Evolutionary conservation across 2,113 vertebrate species (phyloP), one percentile per base, ranked within the genome.

Genomic region (Psephotus haematonotus): DNA sequence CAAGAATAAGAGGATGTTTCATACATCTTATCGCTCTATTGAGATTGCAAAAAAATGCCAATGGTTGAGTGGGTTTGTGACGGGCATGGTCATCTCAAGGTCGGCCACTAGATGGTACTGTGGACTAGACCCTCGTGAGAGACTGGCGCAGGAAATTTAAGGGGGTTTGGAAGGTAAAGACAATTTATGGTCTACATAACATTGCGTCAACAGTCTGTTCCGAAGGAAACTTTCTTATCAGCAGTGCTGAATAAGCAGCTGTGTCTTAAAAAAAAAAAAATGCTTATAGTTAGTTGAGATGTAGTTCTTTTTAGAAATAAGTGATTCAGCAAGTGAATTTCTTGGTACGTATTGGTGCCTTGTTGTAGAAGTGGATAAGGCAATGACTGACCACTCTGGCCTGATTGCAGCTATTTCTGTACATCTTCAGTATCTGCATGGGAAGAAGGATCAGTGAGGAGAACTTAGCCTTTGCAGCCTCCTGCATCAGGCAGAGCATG

Each of bases 31-130:
- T 33, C 29, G 67, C 29, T 63, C 33, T 64, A 0, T 10, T 23
- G 55, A 69, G 35, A 17, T n/a, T 5, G 3, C 27, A 22, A 47
- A 52, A 33, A 71, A 67, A 67, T 33, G 22, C 5, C 76, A n/a
- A 0, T 8, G 29, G n/a, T 33, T 17, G 49, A 39, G 27, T 1
- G 1, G 2, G 41, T 94, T 76, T 37, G 55, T 39, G 65, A 33
- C 9, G 17, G 35, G 3, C 47, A 23, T 4, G 7, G 79, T 37
- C 57, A 53, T 92, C 52, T 52, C 81, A n/a, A 7, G 3, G 1
- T 6, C 22, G 59, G 65, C 96, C 96, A 89, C 96, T 95, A 97
- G 96, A 80, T 96, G 95, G 93, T 91, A 82, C 80, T 97, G 92
- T 91, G 96, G 77, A 10, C 74, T 85, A 94, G 92, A 87, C 23